Base-by-base conservation (phyloP, 2,113 vertebrate species). In the Leptocoma aspasia region DNA sequence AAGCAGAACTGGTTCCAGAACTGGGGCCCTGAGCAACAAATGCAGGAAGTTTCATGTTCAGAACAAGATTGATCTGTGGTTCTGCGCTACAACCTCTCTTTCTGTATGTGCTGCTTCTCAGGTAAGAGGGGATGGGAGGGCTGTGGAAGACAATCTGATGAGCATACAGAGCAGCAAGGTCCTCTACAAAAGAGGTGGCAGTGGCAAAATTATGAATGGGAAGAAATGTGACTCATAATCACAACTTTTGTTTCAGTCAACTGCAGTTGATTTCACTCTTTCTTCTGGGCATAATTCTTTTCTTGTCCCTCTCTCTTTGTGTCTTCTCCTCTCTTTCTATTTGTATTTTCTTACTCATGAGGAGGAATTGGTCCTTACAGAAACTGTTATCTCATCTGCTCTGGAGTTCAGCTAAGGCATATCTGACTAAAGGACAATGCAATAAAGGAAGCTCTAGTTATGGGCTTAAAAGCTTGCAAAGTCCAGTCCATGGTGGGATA, bases 21-120 rank as follows among this genome's bases (percentile, higher is more conserved):
- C 1, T 60, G 24, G 9, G 44, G 30, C 22, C 11, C 7, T 60
- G 8, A 22, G 14, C 10, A 2, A 7, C 11, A 68, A 70, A 42
- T 8, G 5, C 13, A 35, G 27, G 27, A 33, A 84, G 1, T 8
- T 64, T 72, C 44, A 56, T 10, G 15, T 47, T 52, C 49, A 39
- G 60, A 56, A 30, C 13, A 57, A 75, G 52, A 41, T 2, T 28
- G 44, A 6, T 9, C 33, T 39, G 6, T 45, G 14, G 9, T 76
- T 66, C 39, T 68, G 49, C 11, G 12, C 35, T 54, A 23, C 4
- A 68, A 35, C 12, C 3, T 50, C n/a, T 44, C 13, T 37, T 88
- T 79, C n/a, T 60, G 33, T 10, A 47, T 1, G 0, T 0, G 0
- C 6, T 53, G 8, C 14, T 82, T 56, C 0, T 0, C 8, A 49